Conservation (phyloP, 2,113 vertebrate genomes). For the Cynoglossus semilaevis region DNA sequence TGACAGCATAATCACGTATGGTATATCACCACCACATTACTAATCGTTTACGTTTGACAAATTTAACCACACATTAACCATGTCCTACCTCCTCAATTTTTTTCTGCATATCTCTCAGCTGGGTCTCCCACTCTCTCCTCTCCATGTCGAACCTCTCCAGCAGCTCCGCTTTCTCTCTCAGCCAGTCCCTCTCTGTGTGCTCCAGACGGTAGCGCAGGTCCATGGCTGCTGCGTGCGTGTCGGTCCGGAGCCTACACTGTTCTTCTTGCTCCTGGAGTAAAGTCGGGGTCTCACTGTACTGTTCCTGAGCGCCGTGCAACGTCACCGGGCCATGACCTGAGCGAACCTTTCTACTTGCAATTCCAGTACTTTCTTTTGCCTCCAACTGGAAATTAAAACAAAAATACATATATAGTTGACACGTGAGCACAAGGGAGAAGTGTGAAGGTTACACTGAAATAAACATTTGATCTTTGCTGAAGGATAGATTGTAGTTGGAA, state of each 20-base stretch:
- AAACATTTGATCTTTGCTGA: constrained; percentile 16
- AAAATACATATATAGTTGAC: constrained; percentile 11
- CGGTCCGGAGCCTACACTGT: constrained; percentile 75
- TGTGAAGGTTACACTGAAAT: constrained; percentile 11
- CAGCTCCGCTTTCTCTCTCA: constrained; percentile 87
- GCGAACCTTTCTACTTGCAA: constrained; percentile 39
- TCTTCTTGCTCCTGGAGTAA: constrained; percentile 74
- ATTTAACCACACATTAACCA: not conserved
- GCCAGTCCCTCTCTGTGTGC: constrained; percentile 84
- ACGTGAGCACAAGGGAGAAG: constrained; percentile 23
- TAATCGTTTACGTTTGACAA: not conserved
- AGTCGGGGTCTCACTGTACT: constrained; percentile 31
- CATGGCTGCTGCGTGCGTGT: constrained; percentile 80
- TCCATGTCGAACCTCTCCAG: constrained; percentile 91
- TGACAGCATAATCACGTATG: not conserved
- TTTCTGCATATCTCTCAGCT: constrained; percentile 93
- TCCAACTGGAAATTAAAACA: constrained; percentile 64
- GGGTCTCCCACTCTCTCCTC: constrained; percentile 94
- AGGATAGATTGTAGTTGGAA: constrained; percentile 23
- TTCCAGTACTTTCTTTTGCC: constrained; percentile 63
- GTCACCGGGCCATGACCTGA: constrained; percentile 56
- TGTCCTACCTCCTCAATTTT: constrained; percentile 93
- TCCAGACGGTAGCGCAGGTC: constrained; percentile 85
- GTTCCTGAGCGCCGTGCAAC: constrained; percentile 5
- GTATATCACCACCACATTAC: not conserved